Base-by-base conservation (phyloP, 2,888 invertebrate species). In the Pyrochroa serraticornis region DNA sequence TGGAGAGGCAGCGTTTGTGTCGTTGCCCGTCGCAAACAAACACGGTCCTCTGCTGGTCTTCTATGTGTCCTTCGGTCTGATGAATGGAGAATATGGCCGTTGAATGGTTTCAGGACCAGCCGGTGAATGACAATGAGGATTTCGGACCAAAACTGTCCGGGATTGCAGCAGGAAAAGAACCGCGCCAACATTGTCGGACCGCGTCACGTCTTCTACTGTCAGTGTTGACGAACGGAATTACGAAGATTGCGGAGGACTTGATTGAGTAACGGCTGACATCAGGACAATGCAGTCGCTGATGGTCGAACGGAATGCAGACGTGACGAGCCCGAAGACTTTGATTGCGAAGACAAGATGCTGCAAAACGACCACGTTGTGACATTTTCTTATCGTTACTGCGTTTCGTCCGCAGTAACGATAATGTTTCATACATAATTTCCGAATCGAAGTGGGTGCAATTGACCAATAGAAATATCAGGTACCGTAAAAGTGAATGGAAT, bases 251-350 rank as follows among this genome's bases (percentile, higher is more conserved):
- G 55, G 65, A 53, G 46, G 63, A 56, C 63, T 71, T 77, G 78
- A 79, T 79, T 77, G 78, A 78, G 69, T 76, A 76, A 78, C 74
- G 77, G 67, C 70, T 69, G 77, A 77, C 78, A 76, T 70, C 60
- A 63, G 73, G 70, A 78, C 77, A 77, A 77, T 76, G 73, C 72
- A 68, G 65, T 53, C 58, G 63, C 48, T 36, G 48, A 58, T 63
- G 65, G 68, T 65, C 68, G 57, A 36, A 41, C 61, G 69, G 73
- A 74, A 75, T 74, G 73, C 70, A 71, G 72, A 72, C 73, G 74
- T 70, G 72, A 74, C 68, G 68, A 65, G 71, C 66, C 67, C 63
- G 66, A 60, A 64, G 68, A 60, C 58, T 58, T 43, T 52, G 58
- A 52, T 58, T 52, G 58, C 42, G 33, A 13, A 9, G 43, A 32